Percentiles rank a stretch among this genome's conserved stretches.
Conservation (phyloP, 2,113 vertebrate species). For the Catharus bicknelli region DNA sequence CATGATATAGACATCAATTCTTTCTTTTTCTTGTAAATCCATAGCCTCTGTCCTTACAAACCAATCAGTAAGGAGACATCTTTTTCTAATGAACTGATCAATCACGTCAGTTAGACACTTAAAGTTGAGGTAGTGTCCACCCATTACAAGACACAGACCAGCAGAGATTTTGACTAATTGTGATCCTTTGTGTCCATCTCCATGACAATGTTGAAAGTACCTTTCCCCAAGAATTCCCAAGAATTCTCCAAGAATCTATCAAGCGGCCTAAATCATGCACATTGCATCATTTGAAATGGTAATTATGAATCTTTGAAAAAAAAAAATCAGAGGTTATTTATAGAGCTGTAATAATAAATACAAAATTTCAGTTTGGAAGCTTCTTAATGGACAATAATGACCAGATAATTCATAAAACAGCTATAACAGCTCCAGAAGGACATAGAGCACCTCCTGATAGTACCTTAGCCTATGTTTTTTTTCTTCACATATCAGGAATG, state of each 20-base stretch:
- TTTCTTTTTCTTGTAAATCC: background rate
- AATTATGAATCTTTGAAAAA: background rate
- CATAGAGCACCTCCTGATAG: background rate
- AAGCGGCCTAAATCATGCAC: background rate
- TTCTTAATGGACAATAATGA: background rate
- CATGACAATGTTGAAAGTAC: background rate
- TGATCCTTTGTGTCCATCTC: background rate
- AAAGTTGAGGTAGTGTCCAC: background rate
- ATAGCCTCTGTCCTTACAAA: background rate
- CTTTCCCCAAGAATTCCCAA: background rate
- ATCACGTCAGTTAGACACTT: background rate
- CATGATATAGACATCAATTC: rapidly evolving
- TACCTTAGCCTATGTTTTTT: background rate
- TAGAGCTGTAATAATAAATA: background rate
- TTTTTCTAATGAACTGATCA: background rate
- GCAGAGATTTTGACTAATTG: background rate
- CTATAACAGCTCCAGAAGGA: background rate
- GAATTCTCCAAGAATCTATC: background rate
- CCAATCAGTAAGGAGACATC: background rate
- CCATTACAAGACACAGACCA: background rate
- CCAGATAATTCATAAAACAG: background rate
- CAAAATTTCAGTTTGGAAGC: background rate
- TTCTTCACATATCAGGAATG: background rate
- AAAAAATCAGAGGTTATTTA: background rate
- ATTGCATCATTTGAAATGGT: background rate